Conservation (phyloP, 2,113 vertebrate genomes). For the Parus major region DNA sequence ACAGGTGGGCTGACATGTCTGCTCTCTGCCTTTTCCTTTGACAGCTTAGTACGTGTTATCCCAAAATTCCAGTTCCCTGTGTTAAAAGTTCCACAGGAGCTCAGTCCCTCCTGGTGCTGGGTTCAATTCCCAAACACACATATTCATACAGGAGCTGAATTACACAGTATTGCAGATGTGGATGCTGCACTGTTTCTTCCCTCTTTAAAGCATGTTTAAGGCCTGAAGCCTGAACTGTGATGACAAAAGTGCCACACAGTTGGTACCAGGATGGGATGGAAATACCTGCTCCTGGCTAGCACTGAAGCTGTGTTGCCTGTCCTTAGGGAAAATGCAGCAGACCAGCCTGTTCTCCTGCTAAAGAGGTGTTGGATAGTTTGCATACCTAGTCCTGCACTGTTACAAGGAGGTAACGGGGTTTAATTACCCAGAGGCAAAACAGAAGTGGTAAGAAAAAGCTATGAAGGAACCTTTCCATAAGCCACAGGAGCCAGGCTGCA, state of each 20-base stretch:
- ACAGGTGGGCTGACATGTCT: neutral
- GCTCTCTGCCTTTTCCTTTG: neutral
- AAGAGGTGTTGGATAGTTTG: neutral
- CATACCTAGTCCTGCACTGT: neutral
- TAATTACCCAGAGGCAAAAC: neutral
- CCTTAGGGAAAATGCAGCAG: neutral
- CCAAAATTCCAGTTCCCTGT: neutral
- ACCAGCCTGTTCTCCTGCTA: neutral
- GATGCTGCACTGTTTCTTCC: neutral
- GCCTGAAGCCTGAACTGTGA: neutral
- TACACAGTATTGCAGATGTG: neutral
- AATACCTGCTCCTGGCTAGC: neutral
- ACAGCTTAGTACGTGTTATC: neutral
- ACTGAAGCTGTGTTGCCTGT: neutral
- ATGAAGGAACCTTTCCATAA: accelerated
- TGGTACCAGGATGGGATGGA: neutral
- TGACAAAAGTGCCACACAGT: neutral
- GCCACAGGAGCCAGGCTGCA: neutral
- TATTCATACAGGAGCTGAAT: neutral
- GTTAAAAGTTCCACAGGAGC: neutral
- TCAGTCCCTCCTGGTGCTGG: neutral
- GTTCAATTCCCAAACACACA: neutral
- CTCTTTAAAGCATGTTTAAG: neutral
- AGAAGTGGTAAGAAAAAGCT: neutral
- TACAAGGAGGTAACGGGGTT: neutral